Conservation (phyloP, 2,888 invertebrate genomes). For the Caenorhabditis sp. region DNA sequence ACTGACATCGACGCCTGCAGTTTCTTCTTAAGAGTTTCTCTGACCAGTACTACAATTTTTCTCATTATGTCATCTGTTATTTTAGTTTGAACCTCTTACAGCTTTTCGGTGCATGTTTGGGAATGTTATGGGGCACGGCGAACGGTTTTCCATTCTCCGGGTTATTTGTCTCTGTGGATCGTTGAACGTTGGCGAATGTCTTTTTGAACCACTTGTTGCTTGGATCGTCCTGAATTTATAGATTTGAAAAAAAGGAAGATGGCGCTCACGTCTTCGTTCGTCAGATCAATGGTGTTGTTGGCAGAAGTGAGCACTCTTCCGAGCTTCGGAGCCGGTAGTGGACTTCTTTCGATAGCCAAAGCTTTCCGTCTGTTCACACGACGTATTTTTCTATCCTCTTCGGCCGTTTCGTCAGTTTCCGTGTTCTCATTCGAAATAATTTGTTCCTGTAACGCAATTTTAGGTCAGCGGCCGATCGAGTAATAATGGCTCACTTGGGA, state of each 20-base stretch:
- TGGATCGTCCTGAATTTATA: slow-evolving; percentile 42
- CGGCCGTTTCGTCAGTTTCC: background rate
- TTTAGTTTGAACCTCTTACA: too few relatives aligned
- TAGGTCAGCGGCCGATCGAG: background rate
- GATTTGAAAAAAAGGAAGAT: background rate
- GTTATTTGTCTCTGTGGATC: slow-evolving; percentile 7
- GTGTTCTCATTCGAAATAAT: slow-evolving; percentile 14
- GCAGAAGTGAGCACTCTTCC: slow-evolving; percentile 6
- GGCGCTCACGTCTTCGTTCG: slow-evolving; percentile 33
- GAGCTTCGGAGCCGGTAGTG: slow-evolving; percentile 5
- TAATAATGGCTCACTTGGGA: slow-evolving; percentile 10
- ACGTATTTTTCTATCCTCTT: slow-evolving; percentile 27
- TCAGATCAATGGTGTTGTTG: slow-evolving; percentile 50
- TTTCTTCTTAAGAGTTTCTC: slow-evolving; percentile 37
- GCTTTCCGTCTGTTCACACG: slow-evolving; percentile 37
- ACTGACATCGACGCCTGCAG: slow-evolving; percentile 41
- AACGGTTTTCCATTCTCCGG: slow-evolving; percentile 2
- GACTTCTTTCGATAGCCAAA: slow-evolving; percentile 18
- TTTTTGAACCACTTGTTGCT: slow-evolving; percentile 50
- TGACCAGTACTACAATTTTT: slow-evolving; percentile 18
- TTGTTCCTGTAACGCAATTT: slow-evolving; percentile 27
- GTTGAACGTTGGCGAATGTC: slow-evolving; percentile 23
- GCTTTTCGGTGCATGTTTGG: slow-evolving; percentile 43
- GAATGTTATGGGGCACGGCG: slow-evolving; percentile 15
- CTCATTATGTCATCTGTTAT: too few relatives aligned